phyloP scores from a whole-genome alignment of 1,140 invertebrate species.

The Tyrophagus putrescentiae region DNA sequence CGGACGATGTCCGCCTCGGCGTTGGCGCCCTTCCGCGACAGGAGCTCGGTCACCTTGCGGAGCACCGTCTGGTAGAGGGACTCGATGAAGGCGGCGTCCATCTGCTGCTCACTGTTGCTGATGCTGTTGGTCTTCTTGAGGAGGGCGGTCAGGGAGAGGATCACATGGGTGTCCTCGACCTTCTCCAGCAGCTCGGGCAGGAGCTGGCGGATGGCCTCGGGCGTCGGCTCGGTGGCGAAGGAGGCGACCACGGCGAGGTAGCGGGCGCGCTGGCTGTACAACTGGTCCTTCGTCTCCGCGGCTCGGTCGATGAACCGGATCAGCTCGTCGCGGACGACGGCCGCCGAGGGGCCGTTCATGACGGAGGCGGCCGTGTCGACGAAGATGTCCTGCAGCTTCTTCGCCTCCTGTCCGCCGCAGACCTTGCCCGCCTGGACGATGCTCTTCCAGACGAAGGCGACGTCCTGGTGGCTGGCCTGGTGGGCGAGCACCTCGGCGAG shows the following conservation, averaged over 20 bases:
- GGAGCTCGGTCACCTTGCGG: background rate
- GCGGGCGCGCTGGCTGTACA: background rate
- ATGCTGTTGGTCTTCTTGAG: background rate
- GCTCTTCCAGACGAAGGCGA: conserved; percentile 9
- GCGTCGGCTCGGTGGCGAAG: conserved; percentile 1
- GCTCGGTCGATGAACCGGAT: background rate
- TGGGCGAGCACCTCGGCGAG: background rate
- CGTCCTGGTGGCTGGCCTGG: background rate
- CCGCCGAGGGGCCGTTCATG: background rate
- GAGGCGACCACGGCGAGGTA: background rate
- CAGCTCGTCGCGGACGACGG: conserved; percentile 7
- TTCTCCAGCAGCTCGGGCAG: conserved; percentile 16
- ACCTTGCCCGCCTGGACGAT: conserved; percentile 4
- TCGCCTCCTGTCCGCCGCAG: conserved; percentile 2
- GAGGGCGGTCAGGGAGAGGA: background rate
- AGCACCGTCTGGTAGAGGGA: conserved; percentile 8
- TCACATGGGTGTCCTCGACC: conserved; percentile 3
- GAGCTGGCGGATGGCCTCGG: background rate
- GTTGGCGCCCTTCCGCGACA: background rate
- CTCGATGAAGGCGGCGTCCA: background rate
- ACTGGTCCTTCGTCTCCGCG: background rate
- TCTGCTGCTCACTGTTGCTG: no score
- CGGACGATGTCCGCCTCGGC: conserved; percentile 6
- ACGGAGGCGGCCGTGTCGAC: conserved; percentile 11
- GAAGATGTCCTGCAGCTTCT: conserved; percentile 17